These are phyloP conservation scores for Fragum sueziense DNA, from an alignment of 2,888 invertebrate genomes.

Conservation along the genomic window DNA sequence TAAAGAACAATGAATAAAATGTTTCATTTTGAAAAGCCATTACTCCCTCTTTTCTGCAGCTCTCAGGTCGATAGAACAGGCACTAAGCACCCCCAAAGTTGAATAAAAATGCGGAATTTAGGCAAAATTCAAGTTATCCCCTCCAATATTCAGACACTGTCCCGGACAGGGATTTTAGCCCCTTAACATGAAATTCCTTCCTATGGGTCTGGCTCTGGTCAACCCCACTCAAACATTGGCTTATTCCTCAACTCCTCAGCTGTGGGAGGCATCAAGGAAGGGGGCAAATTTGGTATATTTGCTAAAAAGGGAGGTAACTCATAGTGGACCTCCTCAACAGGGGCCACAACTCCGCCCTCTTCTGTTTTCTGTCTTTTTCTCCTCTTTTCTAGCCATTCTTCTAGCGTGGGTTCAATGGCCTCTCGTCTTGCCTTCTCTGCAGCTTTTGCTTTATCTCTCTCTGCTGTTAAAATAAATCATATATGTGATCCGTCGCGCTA, in stretches of 20 bases:
- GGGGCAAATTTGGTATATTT: slow-evolving; percentile 53
- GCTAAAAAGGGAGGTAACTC: slow-evolving; percentile 55
- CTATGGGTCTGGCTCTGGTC: too few species aligned
- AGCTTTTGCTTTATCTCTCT: slow-evolving; percentile 27
- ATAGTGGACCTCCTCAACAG: slow-evolving; percentile 19
- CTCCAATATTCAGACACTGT: too few species aligned
- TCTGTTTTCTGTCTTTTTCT: slow-evolving; percentile 38
- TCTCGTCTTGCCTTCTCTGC: slow-evolving; percentile 21
- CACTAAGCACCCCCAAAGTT: too few species aligned
- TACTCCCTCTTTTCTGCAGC: too few species aligned
- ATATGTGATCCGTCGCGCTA: too few species aligned
- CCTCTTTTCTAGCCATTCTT: slow-evolving; percentile 65
- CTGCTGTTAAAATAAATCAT: slow-evolving; percentile 8
- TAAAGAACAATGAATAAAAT: too few species aligned
- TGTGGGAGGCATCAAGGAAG: slow-evolving; percentile 56
- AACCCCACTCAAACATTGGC: slow-evolving; percentile 53
- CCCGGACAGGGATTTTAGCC: too few species aligned
- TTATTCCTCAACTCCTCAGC: slow-evolving; percentile 43
- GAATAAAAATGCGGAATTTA: too few species aligned
- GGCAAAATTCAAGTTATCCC: too few species aligned
- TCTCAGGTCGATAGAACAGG: too few species aligned
- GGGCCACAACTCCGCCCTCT: not conserved
- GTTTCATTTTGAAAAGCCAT: too few species aligned
- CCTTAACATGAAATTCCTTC: too few species aligned
- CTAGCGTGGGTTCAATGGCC: slow-evolving; percentile 46